Conservation (phyloP, 2,113 vertebrate genomes). For the Pangasianodon gigas region DNA sequence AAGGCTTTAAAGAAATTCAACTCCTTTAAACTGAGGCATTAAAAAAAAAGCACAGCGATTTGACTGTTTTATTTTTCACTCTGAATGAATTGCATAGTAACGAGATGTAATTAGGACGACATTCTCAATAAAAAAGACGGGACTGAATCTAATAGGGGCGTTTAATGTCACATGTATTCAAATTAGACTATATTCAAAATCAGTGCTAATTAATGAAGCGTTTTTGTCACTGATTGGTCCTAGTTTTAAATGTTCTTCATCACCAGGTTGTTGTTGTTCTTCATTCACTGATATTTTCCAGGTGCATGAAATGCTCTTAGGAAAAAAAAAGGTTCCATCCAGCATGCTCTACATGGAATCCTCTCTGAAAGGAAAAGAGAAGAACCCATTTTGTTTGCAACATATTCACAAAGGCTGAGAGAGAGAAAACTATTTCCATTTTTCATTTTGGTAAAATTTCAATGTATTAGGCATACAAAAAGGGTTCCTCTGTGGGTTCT, state of each 20-base stretch:
- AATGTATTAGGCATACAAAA: neutral
- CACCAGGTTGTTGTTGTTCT: neutral
- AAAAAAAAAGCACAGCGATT: neutral
- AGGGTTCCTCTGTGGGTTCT: neutral
- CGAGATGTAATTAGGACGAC: neutral
- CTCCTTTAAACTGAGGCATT: neutral
- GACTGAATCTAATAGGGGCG: neutral
- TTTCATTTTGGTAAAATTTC: neutral
- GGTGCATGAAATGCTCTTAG: neutral
- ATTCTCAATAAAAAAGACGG: neutral
- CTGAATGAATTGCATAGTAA: neutral
- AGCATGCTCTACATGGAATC: neutral
- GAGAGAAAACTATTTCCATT: neutral
- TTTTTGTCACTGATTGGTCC: neutral
- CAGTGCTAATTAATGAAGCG: neutral
- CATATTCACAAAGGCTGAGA: neutral
- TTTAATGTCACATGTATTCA: neutral
- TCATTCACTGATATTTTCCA: neutral
- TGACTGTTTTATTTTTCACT: neutral
- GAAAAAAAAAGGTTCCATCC: neutral
- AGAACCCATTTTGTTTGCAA: neutral
- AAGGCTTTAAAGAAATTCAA: constrained; percentile 1
- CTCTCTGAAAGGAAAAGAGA: neutral
- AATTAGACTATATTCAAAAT: neutral
- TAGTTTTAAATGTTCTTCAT: neutral